phyloP scores from a whole-genome alignment of 2,888 invertebrate species.

The Sphecodes monilicornis region DNA sequence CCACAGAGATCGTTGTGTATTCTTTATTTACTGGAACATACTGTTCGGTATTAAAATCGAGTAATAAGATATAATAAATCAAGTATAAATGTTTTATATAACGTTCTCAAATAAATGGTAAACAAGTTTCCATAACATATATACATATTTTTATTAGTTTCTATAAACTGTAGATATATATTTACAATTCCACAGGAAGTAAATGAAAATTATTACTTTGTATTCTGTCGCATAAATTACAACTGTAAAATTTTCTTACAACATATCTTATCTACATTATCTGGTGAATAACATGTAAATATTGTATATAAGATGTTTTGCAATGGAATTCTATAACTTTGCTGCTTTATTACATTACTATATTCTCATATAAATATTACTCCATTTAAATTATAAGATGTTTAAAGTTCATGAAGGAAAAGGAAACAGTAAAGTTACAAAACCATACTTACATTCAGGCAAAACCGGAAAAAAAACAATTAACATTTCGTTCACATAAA shows the following conservation, averaged over 20 bases:
- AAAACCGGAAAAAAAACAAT: slow-evolving; percentile 36
- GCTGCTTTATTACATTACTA: slow-evolving; percentile 33
- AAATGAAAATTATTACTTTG: slow-evolving; percentile 61
- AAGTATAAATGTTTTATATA: slow-evolving; percentile 24
- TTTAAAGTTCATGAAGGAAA: slow-evolving; percentile 1
- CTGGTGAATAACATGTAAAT: slow-evolving; percentile 56
- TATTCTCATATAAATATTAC: slow-evolving; percentile 24
- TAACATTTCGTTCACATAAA: slow-evolving; percentile 22
- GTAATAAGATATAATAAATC: slow-evolving; percentile 21
- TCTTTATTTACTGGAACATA: slow-evolving; percentile 49
- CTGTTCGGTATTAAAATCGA: slow-evolving; percentile 18
- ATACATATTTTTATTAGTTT: slow-evolving; percentile 67
- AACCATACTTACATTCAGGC: slow-evolving; percentile 27
- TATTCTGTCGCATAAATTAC: slow-evolving; percentile 57
- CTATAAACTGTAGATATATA: slow-evolving; percentile 67
- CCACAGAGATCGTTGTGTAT: slow-evolving; percentile 8
- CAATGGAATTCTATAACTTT: slow-evolving; percentile 51
- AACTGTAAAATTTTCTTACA: slow-evolving; percentile 61
- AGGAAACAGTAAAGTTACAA: slow-evolving; percentile 41
- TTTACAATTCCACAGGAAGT: slow-evolving; percentile 64
- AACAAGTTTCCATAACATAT: slow-evolving; percentile 60
- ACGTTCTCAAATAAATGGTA: slow-evolving; percentile 50
- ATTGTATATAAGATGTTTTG: slow-evolving; percentile 50
- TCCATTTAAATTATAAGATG: slow-evolving; percentile 20
- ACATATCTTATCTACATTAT: slow-evolving; percentile 68